Evolutionary conservation across 2,797 vertebrate genomes (phyloP).

Genomic region (Antennarius maculatus): DNA sequence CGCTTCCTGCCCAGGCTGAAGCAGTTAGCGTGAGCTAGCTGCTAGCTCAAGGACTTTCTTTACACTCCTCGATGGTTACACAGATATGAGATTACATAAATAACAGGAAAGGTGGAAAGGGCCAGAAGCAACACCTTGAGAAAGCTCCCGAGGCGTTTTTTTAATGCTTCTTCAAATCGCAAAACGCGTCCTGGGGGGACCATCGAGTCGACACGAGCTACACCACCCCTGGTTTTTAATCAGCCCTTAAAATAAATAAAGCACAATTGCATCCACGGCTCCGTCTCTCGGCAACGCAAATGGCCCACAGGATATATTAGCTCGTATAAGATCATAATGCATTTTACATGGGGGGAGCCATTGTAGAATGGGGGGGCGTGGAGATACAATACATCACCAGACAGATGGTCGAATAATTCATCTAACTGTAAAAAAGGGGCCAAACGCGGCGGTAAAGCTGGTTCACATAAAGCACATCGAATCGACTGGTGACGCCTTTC

Average conservation of each 20-base stretch:
- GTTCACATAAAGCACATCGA: slow-evolving; percentile 35
- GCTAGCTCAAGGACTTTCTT: too few relatives aligned
- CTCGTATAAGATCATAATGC: slow-evolving; percentile 48
- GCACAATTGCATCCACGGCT: slow-evolving; percentile 34
- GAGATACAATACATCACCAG: slow-evolving; percentile 31
- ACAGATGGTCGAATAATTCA: slow-evolving; percentile 19
- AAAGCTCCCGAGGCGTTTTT: slow-evolving; percentile 11
- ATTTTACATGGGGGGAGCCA: slow-evolving; percentile 36
- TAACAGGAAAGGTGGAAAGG: slow-evolving; percentile 18
- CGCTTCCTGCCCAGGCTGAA: neutral
- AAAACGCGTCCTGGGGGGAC: slow-evolving; percentile 29
- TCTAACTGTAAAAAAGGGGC: slow-evolving; percentile 13
- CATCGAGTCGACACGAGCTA: slow-evolving; percentile 10
- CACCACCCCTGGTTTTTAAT: slow-evolving; percentile 52
- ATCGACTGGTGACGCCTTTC: slow-evolving; percentile 22
- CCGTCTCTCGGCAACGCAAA: slow-evolving; percentile 39
- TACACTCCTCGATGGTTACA: neutral
- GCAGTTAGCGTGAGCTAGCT: too few relatives aligned
- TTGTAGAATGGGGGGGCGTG: neutral
- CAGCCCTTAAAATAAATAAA: slow-evolving; percentile 65
- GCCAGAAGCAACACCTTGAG: slow-evolving; percentile 27
- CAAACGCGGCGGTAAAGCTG: slow-evolving; percentile 21
- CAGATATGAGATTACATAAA: slow-evolving; percentile 26
- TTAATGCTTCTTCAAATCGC: slow-evolving; percentile 50
- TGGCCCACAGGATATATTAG: slow-evolving; percentile 48